Conservation (phyloP, 2,888 invertebrate species). For the Nymphalis c-album region DNA sequence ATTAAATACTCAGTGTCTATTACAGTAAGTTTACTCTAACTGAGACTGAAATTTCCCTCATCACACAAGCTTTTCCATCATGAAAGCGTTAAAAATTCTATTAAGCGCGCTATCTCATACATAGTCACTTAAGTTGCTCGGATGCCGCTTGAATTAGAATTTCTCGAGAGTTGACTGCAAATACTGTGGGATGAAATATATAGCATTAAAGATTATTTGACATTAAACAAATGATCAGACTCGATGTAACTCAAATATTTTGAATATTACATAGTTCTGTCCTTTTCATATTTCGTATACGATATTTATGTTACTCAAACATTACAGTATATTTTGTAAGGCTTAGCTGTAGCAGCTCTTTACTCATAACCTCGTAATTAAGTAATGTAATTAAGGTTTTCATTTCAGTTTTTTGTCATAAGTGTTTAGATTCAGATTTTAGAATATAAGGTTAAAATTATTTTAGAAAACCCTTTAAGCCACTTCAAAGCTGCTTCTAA, state of each 20-base stretch:
- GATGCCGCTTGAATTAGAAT: conserved; percentile 27
- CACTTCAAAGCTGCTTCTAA: too few species aligned
- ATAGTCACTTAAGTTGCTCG: conserved; percentile 31
- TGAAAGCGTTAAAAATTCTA: conserved; percentile 42
- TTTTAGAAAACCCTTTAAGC: too few species aligned
- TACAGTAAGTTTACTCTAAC: conserved; percentile 37
- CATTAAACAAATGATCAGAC: neutral
- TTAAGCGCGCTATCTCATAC: conserved; percentile 40
- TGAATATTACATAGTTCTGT: too few species aligned
- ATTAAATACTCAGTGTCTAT: conserved; percentile 38
- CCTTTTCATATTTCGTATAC: too few species aligned
- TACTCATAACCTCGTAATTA: too few species aligned
- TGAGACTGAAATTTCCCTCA: conserved; percentile 38
- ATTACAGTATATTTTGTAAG: too few species aligned
- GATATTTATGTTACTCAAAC: too few species aligned
- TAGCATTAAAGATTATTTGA: conserved; percentile 14
- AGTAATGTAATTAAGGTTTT: too few species aligned
- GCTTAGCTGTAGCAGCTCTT: too few species aligned
- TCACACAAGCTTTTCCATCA: conserved; percentile 36
- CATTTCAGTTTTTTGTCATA: too few species aligned
- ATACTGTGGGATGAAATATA: conserved; percentile 18
- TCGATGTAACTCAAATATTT: neutral
- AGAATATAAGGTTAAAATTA: too few species aligned
- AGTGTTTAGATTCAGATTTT: too few species aligned
- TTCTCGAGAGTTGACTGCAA: conserved; percentile 19